Base-by-base conservation (phyloP, 2,113 vertebrate species). In the Stomatorhinus ivindoensis region DNA sequence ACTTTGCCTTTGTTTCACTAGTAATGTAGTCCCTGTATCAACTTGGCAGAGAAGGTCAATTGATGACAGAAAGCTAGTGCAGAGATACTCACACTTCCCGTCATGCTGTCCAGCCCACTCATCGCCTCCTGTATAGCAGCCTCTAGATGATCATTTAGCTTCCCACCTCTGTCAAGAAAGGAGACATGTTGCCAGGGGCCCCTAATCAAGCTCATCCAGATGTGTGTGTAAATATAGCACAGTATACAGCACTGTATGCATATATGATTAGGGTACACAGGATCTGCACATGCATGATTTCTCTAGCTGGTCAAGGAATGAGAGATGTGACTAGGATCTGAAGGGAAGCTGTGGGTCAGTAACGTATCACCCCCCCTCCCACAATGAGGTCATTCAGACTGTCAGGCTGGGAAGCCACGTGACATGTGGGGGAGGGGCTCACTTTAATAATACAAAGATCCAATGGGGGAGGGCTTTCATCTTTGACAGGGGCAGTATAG, bases 121-220 rank as follows among this genome's bases (percentile, higher is more conserved):
- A 99, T 98, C 95, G 98, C 98, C 97, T 99, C 98, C 88, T 99
- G 98, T 95, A 99, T 97, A 97, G 98, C 98, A 98, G 98, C 98
- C 98, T 99, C 97, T 97, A 99, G 96, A 96, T 98, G 97, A 96
- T 98, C 98, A 96, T 98, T 99, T 94, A 99, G 95, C 94, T 99
- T 99, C 93, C 97, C 97, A 92, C 96, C 97, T 94, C 98, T 99
- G 93, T 46, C 76, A 39, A 61, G 90, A 89, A 94, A 92, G 89
- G 92, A 92, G 91, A 91, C 86, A 89, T 80, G 35, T 19, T 19
- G 35, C 73, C 73, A 80, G 11, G 27, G 15, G 31, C 90, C 76
- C 35, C 86, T 58, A 39, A 44, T 58, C 31, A 84, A n/a, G 44
- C 19, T 1, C 17, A 8, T 84, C 39, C 39, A 46, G 15, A 86